A percentile compares a stretch with the other conserved stretches of the same genome.
phyloP scores from a whole-genome alignment of 1,140 invertebrate genomes.

The Drosophila ficusphila region DNA sequence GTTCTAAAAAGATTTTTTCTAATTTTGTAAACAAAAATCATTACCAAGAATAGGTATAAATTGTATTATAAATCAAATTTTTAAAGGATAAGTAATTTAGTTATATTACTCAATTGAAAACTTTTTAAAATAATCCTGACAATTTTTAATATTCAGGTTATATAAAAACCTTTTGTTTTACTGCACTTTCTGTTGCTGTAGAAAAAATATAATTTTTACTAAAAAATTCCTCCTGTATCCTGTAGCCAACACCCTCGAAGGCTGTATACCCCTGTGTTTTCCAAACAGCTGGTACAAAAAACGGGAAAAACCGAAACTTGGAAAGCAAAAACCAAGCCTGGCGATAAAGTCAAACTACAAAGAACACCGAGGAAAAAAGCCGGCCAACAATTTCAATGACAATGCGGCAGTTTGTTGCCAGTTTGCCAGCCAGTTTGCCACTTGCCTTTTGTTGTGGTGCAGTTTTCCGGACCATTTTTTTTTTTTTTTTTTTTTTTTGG shows the following conservation, averaged over 20 bases:
- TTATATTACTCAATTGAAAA: too few species aligned
- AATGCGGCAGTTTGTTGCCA: slow-evolving; percentile 56
- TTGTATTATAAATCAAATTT: too few species aligned
- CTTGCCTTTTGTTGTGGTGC: slow-evolving; percentile 43
- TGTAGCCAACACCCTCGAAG: neutral
- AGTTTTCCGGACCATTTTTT: slow-evolving; percentile 10
- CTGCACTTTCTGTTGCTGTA: too few species aligned
- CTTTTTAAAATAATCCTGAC: too few species aligned
- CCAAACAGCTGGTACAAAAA: neutral
- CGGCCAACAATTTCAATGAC: slow-evolving; percentile 55
- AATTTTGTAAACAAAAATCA: too few species aligned
- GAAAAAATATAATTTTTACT: too few species aligned
- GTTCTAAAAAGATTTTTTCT: neutral
- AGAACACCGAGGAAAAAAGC: slow-evolving; percentile 19
- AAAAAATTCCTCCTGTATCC: neutral
- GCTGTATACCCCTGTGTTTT: neutral
- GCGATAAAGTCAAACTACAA: slow-evolving; percentile 51
- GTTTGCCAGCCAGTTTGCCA: slow-evolving; percentile 30
- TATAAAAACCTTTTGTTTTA: too few species aligned
- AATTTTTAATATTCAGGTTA: too few species aligned
- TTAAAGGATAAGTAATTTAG: too few species aligned
- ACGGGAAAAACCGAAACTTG: slow-evolving; percentile 1
- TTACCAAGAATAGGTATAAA: too few species aligned
- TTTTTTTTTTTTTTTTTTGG: slow-evolving; percentile 1
- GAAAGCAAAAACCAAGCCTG: slow-evolving; percentile 25